Evolutionary conservation across 2,888 invertebrate genomes (phyloP), one percentile per base, ranked within the genome.

Genomic region (Phaonia tiefii): DNA sequence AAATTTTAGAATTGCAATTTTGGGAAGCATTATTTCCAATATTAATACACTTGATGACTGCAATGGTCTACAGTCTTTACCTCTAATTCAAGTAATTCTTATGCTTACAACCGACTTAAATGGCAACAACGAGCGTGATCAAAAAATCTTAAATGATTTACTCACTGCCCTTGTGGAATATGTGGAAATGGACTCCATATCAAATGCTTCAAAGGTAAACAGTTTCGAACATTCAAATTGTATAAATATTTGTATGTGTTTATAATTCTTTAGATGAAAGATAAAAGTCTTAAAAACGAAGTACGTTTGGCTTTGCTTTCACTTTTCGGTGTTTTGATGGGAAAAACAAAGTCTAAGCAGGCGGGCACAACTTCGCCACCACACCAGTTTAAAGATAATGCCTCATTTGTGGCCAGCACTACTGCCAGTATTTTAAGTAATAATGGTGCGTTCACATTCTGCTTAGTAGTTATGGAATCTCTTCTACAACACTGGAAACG

Each of bases 41-140:
- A 92, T 98, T 85, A 95, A 96, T 0, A 93, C 94, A 65, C 91
- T 98, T 72, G 93, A 95, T 84, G 92, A 93, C 60, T 93, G 96
- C 82, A 96, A 96, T 22, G 98, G 98, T 1, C 94, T 96, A 7
- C 92, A 96, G 80, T 95, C 96, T 20, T 96, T 98, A 88, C 98
- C 98, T 0, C 96, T 97, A 87, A 94, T 98, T 89, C 98, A 98
- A 93, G 96, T 96, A 83, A 93, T 98, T 2, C 92, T 98, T 10
- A 97, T 98, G 95, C 91, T 98, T 70, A 96, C 97, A 0, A 94
- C 95, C 8, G 98, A 98, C 90, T 92, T 98, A 26, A 97, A 98
- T 90, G 95, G 96, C 0, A 95, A 95, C 86, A 95, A 95, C 39
- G 97, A 96, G 87, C 92, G 93, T 54, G 97, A 98, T 89, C 93